These are phyloP conservation scores for Zaprionus capensis DNA, from an alignment of 1,140 invertebrate genomes.

Conservation along the genomic window DNA sequence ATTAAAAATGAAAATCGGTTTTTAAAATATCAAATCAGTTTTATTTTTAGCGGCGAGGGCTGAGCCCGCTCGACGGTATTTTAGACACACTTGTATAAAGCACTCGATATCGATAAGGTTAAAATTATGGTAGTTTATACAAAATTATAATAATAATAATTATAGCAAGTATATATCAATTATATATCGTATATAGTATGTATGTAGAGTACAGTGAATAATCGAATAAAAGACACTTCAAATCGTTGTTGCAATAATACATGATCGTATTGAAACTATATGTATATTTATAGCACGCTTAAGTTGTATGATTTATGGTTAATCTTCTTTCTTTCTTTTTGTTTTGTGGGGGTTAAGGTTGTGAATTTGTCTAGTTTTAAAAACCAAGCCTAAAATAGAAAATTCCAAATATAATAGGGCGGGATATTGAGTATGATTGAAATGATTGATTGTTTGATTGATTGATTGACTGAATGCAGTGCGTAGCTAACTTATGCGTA, in stretches of 20 bases:
- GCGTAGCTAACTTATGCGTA: slow-evolving; percentile 56
- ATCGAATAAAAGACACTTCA: slow-evolving; percentile 33
- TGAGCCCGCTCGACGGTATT: slow-evolving; percentile 22
- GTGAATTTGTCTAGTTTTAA: slow-evolving; percentile 75
- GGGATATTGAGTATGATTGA: slow-evolving; percentile 6
- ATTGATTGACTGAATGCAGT: slow-evolving; percentile 14
- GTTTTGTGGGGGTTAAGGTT: slow-evolving; percentile 22
- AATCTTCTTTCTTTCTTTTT: not conserved
- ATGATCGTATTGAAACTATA: slow-evolving; percentile 24
- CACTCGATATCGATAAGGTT: slow-evolving; percentile 31
- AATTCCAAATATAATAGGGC: slow-evolving; percentile 50
- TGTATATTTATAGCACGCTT: slow-evolving; percentile 50
- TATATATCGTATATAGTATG: not conserved
- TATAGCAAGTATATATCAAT: slow-evolving; percentile 25
- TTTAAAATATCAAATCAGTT: slow-evolving; percentile 52
- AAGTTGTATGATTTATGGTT: slow-evolving; percentile 7
- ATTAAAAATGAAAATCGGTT: slow-evolving; percentile 32
- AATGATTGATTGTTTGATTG: slow-evolving; percentile 18
- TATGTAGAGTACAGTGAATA: slow-evolving; percentile 21
- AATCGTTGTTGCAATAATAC: slow-evolving; percentile 53
- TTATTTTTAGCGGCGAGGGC: slow-evolving; percentile 59
- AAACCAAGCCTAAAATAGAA: slow-evolving; percentile 74
- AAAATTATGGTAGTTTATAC: slow-evolving; percentile 47
- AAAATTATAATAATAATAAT: slow-evolving; percentile 43
- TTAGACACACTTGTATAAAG: slow-evolving; percentile 42